Base-by-base conservation (phyloP, 2,888 invertebrate genomes). In the Leucania comma region DNA sequence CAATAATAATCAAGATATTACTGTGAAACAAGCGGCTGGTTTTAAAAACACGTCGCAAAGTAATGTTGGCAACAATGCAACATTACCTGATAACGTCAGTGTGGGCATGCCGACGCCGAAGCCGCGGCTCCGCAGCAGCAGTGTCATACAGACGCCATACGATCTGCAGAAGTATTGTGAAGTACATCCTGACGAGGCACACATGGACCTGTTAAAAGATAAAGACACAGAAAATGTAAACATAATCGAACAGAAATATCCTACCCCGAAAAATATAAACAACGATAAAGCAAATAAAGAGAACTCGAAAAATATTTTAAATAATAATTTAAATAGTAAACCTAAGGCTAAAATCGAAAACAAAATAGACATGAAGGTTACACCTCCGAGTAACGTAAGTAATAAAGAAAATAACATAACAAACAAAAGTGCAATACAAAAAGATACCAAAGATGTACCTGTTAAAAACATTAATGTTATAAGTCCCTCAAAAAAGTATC, bases 401-500 rank as follows among this genome's bases (percentile, higher is more conserved):
- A 92, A 90, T 84, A 94, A 92, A 87, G 91, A 92, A 76, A 93
- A 70, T 75, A 80, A 91, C 82, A 88, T 85, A 86, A 85, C 89
- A 76, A 92, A 92, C 80, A 90, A 89, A 88, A 93, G 94, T 95
- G 94, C 95, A 95, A 95, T 96, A 93, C 87, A 89, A 81, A 93
- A 89, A 86, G 92, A 94, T 87, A 92, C 95, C 95, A 95, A 95
- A 96, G 96, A 95, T 77, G 80, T 93, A 89, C 90, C 94, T 80
- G 88, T 87, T 88, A 94, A 94, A 90, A 95, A 95, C 77, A 81
- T 93, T 84, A 94, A 93, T 90, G 85, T 93, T 79, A 91, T 95
- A 90, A 96, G 95, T 88, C 95, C 96, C 48, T 95, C 95, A 64
- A 96, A 96, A 83, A 96, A 96, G 81, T 96, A 96, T 88, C 95